These are phyloP conservation scores for Leptinotarsa undecemlineata DNA, from an alignment of 1,140 invertebrate species.

Conservation along the genomic window DNA sequence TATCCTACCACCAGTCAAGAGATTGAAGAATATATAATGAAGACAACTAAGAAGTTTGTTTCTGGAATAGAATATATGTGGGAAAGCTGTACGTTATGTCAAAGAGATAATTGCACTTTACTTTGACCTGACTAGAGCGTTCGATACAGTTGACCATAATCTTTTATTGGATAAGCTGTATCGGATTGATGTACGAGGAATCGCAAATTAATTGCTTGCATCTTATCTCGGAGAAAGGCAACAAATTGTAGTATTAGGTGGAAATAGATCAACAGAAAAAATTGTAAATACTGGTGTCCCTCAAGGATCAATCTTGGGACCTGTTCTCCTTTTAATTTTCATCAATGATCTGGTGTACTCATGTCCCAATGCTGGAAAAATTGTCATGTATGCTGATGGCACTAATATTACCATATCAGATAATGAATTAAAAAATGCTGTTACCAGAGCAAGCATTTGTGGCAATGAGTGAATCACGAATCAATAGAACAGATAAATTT, in stretches of 20 bases:
- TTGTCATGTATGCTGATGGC: no score
- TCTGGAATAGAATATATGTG: neutral
- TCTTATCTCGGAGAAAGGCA: neutral
- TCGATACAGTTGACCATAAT: no score
- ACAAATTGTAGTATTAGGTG: neutral
- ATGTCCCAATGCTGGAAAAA: neutral
- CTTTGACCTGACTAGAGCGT: no score
- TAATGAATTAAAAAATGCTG: no score
- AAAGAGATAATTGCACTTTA: no score
- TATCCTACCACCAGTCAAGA: no score
- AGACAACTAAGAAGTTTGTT: neutral
- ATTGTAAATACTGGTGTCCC: neutral
- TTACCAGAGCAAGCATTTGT: slow-evolving; percentile 6
- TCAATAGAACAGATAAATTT: neutral
- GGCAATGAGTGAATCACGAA: neutral
- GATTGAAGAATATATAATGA: no score
- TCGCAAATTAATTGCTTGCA: no score
- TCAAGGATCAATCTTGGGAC: slow-evolving; percentile 18
- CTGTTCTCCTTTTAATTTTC: neutral
- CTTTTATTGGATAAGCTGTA: no score
- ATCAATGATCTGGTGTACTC: neutral
- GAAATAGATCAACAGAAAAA: neutral
- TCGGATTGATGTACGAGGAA: no score
- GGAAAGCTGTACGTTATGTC: no score
- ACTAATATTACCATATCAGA: no score